Conservation (phyloP, 2,113 vertebrate species). For the Gnathonemus longibarbis region DNA sequence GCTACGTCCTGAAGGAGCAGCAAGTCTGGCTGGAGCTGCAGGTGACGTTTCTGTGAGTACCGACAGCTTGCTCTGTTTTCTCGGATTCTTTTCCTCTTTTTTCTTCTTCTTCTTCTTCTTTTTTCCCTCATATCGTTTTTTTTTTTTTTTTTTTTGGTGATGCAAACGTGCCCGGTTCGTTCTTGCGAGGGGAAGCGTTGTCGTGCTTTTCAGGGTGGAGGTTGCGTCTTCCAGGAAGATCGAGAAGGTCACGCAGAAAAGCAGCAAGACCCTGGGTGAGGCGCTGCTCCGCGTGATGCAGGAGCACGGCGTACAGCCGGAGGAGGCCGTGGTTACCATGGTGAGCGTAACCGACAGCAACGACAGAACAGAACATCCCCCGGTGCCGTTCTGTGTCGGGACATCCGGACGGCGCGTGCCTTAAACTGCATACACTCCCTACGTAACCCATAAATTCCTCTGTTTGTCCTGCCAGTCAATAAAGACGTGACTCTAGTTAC, state of each 20-base stretch:
- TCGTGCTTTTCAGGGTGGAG: slow-evolving; percentile 66
- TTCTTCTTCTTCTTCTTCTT: too few relatives aligned
- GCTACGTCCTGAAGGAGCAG: slow-evolving; percentile 78
- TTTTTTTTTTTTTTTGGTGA: neutral
- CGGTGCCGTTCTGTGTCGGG: neutral
- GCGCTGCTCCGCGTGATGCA: slow-evolving; percentile 70
- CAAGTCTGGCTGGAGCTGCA: slow-evolving; percentile 84
- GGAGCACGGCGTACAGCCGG: slow-evolving; percentile 66
- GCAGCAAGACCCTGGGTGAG: slow-evolving; percentile 81
- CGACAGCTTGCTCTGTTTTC: neutral
- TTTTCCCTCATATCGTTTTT: neutral
- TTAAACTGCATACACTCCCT: neutral
- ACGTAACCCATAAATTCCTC: neutral
- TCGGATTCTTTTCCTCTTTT: neutral
- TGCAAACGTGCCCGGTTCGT: neutral
- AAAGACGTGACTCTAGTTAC: neutral
- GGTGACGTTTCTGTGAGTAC: slow-evolving; percentile 84
- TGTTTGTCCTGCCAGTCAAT: neutral
- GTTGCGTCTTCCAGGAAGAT: slow-evolving; percentile 67
- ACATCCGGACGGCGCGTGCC: neutral
- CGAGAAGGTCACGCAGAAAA: slow-evolving; percentile 70
- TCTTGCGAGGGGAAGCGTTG: neutral
- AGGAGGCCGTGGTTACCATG: slow-evolving; percentile 57
- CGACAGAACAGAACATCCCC: neutral
- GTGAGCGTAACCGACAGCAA: slow-evolving; percentile 42